Base-by-base conservation (phyloP, 1,140 invertebrate genomes). In the Sarcophaga bullata region DNA sequence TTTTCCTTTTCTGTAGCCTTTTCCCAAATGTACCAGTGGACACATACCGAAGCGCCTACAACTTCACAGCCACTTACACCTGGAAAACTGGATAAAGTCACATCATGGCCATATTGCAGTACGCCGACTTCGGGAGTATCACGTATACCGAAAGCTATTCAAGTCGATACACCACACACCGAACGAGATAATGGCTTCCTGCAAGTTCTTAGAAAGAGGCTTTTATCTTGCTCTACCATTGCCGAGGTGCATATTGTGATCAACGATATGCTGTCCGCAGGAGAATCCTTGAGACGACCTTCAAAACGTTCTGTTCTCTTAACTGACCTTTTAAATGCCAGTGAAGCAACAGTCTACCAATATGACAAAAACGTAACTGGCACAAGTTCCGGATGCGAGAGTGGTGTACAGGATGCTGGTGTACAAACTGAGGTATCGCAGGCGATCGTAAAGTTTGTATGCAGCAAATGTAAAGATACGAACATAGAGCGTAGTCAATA, bases 11-110 rank as follows among this genome's bases (percentile, higher is more conserved):
- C 92, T 93, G 54, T 90, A 97, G 96, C 94, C 95, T 80, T 95
- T 96, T 89, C n/a, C n/a, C 92, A 95, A 85, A 96, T 96, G 94
- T 97, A 97, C 90, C 96, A 95, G 87, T 97, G 96, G 96, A 93
- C 94, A 37, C 94, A 96, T 87, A 94, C 94, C 78, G 95, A 97
- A 88, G 90, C 92, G 46, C 92, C 93, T 49, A 90, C 91, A n/a
- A 91, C 93, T 19, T 91, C 93, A 84, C 92, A 94, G 62, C 92
- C 94, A 25, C 91, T 93, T 37, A 94, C 94, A n/a, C 95, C 95
- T 5, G 95, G 95, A 52, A 93, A 93, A 85, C 86, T 94, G 48
- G 92, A 91, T 48, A 90, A 91, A 37, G 88, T 91, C 13, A 86
- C 85, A 3, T 84, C 86, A 0, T 90, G 87, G 87, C 89, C 87